Percentiles rank a stretch among this genome's conserved stretches.
phyloP scores from a whole-genome alignment of 2,113 vertebrate genomes.

The Aspidoscelis tigris region DNA sequence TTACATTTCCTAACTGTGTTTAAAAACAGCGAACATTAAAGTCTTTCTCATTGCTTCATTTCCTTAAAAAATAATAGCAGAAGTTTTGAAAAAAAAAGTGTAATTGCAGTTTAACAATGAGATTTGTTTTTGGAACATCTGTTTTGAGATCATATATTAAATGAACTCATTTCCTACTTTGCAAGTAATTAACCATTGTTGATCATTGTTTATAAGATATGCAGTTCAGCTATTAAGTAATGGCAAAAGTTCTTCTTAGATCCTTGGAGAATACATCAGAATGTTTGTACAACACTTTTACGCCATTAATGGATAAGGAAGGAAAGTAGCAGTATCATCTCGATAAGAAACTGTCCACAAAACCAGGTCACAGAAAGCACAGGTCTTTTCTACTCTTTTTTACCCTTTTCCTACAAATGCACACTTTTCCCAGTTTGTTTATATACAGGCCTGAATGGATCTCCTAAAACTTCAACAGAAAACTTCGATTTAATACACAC shows the following conservation, averaged over 20 bases:
- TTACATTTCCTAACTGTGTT: conserved; percentile 68
- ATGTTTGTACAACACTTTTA: conserved; percentile 69
- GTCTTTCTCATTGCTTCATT: conserved; percentile 79
- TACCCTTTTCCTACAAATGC: background rate
- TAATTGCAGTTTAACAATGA: conserved; percentile 81
- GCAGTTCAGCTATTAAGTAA: conserved; percentile 79
- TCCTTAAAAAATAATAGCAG: conserved; percentile 82
- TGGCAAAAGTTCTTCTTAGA: conserved; percentile 80
- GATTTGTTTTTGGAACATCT: conserved; percentile 87
- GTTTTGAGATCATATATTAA: conserved; percentile 86
- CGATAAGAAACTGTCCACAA: conserved; percentile 53
- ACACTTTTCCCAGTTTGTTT: background rate
- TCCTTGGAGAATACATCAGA: conserved; percentile 76
- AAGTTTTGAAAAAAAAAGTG: conserved; percentile 37
- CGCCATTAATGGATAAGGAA: conserved; percentile 71
- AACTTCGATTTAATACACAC: background rate
- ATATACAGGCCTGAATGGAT: background rate
- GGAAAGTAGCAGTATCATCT: conserved; percentile 64
- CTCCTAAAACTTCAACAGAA: background rate
- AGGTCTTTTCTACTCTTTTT: background rate
- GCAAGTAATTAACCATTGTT: conserved; percentile 83
- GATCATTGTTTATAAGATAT: conserved; percentile 85
- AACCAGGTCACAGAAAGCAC: background rate
- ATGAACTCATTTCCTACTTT: conserved; percentile 89
- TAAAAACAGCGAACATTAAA: conserved; percentile 73